Conservation (phyloP, 2,888 invertebrate species). For the Acanthacorydalis orientalis region DNA sequence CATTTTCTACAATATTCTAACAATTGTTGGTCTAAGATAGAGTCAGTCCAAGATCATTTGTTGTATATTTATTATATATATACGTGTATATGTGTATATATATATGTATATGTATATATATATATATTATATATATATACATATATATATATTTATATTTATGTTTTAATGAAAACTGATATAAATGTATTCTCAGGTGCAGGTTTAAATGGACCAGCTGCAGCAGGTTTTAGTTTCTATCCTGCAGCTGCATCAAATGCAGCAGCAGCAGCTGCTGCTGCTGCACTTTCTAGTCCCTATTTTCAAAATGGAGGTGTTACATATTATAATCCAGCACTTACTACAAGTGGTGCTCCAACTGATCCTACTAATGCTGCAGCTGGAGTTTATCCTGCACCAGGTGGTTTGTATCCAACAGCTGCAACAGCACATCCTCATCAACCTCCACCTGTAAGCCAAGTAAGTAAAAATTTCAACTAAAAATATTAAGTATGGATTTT, state of each 20-base stretch:
- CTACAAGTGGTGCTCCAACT: background rate
- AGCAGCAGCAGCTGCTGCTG: conserved; percentile 21
- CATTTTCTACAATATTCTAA: no score
- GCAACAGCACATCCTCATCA: conserved; percentile 1
- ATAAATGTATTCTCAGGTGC: background rate
- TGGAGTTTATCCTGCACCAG: background rate
- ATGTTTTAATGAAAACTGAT: no score
- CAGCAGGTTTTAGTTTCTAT: conserved; percentile 18
- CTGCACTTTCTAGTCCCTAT: conserved; percentile 23
- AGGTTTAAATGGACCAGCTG: conserved; percentile 3
- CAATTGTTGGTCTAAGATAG: no score
- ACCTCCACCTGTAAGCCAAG: background rate
- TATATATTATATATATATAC: no score
- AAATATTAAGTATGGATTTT: no score
- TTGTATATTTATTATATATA: no score
- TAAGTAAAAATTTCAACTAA: background rate
- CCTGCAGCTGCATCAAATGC: conserved; percentile 19
- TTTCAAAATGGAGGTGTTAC: conserved; percentile 21
- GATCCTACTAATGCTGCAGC: conserved; percentile 2
- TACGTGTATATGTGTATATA: no score
- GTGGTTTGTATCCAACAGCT: conserved; percentile 2
- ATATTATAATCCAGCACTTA: conserved; percentile 5
- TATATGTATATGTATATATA: no score
- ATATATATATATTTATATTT: no score
- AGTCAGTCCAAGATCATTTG: no score